Conservation (phyloP, 2,797 vertebrate genomes). For the Sandelia bainsii region DNA sequence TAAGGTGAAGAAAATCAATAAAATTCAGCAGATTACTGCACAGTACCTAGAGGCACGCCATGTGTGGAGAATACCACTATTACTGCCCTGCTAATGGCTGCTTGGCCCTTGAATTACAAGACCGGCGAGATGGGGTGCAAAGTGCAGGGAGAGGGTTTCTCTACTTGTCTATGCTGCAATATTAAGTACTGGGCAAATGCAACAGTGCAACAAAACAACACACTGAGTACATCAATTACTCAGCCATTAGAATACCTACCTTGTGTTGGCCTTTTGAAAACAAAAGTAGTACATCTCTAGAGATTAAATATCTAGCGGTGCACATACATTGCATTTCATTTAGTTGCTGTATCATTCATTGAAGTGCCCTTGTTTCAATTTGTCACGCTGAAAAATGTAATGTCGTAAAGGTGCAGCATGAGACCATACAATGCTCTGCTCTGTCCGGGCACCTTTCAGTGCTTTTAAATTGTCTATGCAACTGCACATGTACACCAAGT, state of each 20-base stretch:
- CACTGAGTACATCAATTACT: constrained; percentile 21
- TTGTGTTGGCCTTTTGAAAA: constrained; percentile 7
- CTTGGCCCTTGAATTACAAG: constrained; percentile 36
- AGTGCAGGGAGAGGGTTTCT: constrained; percentile 12
- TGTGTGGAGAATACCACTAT: constrained; percentile 38
- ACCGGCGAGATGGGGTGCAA: background rate
- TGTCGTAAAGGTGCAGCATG: background rate
- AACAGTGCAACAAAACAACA: constrained; percentile 1
- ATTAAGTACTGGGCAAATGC: constrained; percentile 1
- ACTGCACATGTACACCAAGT: background rate
- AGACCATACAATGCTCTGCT: background rate
- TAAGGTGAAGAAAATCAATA: constrained; percentile 57
- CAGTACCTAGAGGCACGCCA: constrained; percentile 7
- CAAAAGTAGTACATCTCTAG: background rate
- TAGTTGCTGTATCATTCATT: background rate
- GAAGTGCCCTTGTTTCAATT: background rate
- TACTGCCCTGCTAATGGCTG: constrained; percentile 46
- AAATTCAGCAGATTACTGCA: constrained; percentile 56
- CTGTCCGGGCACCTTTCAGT: background rate
- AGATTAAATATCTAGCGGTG: background rate
- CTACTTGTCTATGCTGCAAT: background rate
- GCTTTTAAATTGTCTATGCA: background rate
- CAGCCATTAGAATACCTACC: background rate
- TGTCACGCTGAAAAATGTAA: background rate
- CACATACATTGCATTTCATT: background rate